Evolutionary conservation across 2,113 vertebrate species (phyloP), one percentile per base, ranked within the genome.

Genomic region (Halichoerus grypus): DNA sequence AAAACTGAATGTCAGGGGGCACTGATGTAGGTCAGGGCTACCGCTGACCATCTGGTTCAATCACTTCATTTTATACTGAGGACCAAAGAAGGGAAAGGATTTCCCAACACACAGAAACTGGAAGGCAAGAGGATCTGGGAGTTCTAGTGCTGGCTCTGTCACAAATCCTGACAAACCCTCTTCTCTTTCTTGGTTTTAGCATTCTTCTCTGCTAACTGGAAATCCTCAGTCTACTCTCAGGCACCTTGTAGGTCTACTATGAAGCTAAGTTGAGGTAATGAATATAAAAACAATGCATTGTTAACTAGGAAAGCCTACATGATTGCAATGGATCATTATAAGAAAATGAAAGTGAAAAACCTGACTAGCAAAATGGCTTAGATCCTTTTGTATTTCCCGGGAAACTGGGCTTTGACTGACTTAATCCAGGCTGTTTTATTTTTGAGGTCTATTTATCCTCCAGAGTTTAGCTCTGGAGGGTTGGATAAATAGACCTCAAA

Each of bases 381-480:
- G 33, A 31, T 80, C 21, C 19, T 89, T 92, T 86, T 86, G 46
- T 74, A 81, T 95, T 97, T 95, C 74, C 13, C 21, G 31, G 19
- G 63, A 95, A 93, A 65, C 16, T 79, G 28, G 46, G 14, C n/a
- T 51, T 91, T 59, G 19, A 21, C 67, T 59, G 22, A 26, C 14
- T 74, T 95, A 55, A 36, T 79, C 7, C n/a, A 59, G 24, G 22
- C 19, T 67, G 49, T 55, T 95, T 97, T 57, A 90, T 67, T 93
- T 95, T 88, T 85, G 46, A 93, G 19, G 24, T 67, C 24, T 80
- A 36, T 22, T 89, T 42, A 84, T 18, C 3, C n/a, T 91, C 31
- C 33, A 61, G 57, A 86, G 55, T 26, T 81, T 80, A 76, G 2
- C 36, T 36, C 36, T 36, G 36, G 36, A 36, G 36, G n/a, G n/a